Evolutionary conservation across 2,888 invertebrate species (phyloP), one percentile per base, ranked within the genome.

Genomic region (Gerris lacustris): DNA sequence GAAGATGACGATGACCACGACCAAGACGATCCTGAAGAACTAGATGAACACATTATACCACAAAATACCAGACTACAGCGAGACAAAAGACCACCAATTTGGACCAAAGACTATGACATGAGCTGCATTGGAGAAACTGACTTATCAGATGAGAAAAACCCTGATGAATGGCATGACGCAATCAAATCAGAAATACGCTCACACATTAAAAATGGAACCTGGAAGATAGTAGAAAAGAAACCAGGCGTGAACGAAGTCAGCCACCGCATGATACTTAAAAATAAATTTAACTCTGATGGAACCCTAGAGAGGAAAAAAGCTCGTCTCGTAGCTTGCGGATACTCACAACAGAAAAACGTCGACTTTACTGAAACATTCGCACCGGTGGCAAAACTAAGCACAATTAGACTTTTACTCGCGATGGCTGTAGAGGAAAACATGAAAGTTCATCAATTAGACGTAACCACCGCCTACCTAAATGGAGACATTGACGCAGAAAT

Each of bases 371-470:
- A 31, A 31, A 31, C 31, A 31, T 4, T 31, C 31, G 31, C 31
- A 31, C 31, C 31, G 31, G 31, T 31, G 31, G 31, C 31, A 31
- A 31, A 31, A 31, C 31, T 31, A 2, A 73, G 69, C 17, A 73
- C 76, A 1, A 73, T 77, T 17, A 73, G 77, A 66, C 70, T 74
- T 55, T 68, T 78, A 43, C 69, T 76, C 62, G 76, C 77, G 6
- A n/a, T 70, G 7, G 70, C 70, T 6, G 62, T 63, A 31, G 70
- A 70, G 62, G 11, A 74, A 7, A 70, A 75, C 55, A 67, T 77
- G n/a, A 69, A 74, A 11, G 73, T 77, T 43, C 67, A 76, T 31
- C 78, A 77, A 63, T 69, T 78, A 62, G 78, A 77, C 73, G 77
- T 77, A 6, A 71, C 71, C 6, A 76, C 77, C 7, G 77, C 77